Evolutionary conservation across 2,888 invertebrate species (phyloP).

Genomic region (Lydus trimaculatus): DNA sequence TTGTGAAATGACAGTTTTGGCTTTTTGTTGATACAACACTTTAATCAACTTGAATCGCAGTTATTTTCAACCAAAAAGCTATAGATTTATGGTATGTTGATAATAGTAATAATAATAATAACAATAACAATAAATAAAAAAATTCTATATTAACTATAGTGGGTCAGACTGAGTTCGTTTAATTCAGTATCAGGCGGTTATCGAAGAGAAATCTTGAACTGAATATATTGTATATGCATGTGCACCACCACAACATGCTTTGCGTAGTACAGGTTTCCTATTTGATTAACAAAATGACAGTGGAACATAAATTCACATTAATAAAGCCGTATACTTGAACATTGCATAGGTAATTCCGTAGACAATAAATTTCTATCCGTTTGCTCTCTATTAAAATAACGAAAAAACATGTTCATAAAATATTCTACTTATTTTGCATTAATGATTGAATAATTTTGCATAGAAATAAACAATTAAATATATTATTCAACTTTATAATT

Average conservation of each 20-base stretch:
- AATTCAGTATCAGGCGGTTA: slow-evolving; percentile 20
- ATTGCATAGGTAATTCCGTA: slow-evolving; percentile 49
- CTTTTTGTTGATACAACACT: neutral
- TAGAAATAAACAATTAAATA: neutral
- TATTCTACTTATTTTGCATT: slow-evolving; percentile 27
- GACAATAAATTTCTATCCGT: slow-evolving; percentile 46
- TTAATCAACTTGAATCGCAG: neutral
- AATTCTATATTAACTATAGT: neutral
- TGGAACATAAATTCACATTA: slow-evolving; percentile 57
- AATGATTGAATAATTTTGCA: neutral
- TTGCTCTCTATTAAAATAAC: slow-evolving; percentile 1
- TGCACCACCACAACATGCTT: slow-evolving; percentile 45
- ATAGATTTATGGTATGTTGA: neutral
- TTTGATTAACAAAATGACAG: slow-evolving; percentile 60
- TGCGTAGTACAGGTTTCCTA: slow-evolving; percentile 56
- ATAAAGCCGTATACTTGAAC: slow-evolving; percentile 59
- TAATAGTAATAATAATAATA: neutral
- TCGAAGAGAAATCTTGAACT: slow-evolving; percentile 47
- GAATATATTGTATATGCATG: slow-evolving; percentile 40
- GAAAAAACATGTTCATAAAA: neutral
- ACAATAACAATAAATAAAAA: neutral
- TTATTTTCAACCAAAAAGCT: neutral
- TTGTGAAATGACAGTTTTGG: neutral
- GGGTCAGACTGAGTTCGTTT: neutral
- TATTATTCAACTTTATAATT: slow-evolving; percentile 1